Evolutionary conservation across 2,113 vertebrate genomes (phyloP).

Genomic region (Eonycteris spelaea): DNA sequence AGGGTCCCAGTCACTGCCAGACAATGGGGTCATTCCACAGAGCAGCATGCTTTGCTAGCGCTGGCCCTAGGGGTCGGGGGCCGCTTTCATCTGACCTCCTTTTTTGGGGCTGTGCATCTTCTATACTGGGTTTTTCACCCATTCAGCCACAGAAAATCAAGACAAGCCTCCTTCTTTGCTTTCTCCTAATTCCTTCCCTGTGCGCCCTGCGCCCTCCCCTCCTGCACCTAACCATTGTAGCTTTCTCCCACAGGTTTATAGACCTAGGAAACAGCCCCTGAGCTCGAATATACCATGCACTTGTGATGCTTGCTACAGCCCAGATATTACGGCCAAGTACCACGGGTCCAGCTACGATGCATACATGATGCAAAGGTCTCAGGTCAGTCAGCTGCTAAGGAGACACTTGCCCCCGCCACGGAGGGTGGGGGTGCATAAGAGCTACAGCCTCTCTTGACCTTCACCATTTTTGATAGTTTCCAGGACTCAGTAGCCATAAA

Average conservation of each 20-base stretch:
- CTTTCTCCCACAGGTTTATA: conserved; percentile 79
- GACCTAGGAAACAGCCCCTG: conserved; percentile 78
- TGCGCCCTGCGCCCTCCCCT: conserved; percentile 29
- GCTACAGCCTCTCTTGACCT: background rate
- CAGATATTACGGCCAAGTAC: conserved; percentile 77
- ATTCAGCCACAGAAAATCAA: conserved; percentile 55
- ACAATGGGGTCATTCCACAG: conserved; percentile 51
- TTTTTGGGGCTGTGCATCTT: conserved; percentile 54
- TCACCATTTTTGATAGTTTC: conserved; percentile 1
- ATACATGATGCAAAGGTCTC: conserved; percentile 70
- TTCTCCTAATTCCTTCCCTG: background rate
- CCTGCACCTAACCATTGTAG: conserved; percentile 73
- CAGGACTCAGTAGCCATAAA: background rate
- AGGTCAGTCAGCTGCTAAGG: conserved; percentile 79
- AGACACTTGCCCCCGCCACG: conserved; percentile 37
- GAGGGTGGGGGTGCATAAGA: background rate
- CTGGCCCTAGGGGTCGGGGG: background rate
- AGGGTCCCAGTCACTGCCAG: conserved; percentile 8
- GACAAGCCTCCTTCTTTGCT: conserved; percentile 49
- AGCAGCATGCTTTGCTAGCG: background rate
- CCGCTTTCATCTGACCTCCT: conserved; percentile 32
- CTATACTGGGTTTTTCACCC: conserved; percentile 1
- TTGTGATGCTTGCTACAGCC: conserved; percentile 79
- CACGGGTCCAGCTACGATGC: conserved; percentile 72
- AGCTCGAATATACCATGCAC: conserved; percentile 71